Conservation (phyloP, 2,797 vertebrate species). For the Dryobates pubescens region DNA sequence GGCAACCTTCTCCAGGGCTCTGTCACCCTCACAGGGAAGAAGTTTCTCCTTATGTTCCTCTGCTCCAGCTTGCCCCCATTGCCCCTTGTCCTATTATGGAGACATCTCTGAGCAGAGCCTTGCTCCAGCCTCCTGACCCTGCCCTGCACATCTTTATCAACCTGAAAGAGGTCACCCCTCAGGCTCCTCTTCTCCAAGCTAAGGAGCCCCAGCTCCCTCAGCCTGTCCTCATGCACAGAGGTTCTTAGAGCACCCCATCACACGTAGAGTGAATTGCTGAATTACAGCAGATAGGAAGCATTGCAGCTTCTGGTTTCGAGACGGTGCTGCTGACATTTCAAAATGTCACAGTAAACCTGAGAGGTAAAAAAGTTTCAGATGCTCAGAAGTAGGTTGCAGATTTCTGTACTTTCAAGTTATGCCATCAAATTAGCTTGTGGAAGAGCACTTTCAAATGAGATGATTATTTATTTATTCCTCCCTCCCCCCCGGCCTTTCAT, state of each 20-base stretch:
- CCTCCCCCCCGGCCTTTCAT: neutral
- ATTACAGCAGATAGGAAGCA: neutral
- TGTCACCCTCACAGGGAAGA: too few relatives aligned
- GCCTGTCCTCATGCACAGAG: neutral
- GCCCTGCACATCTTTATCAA: too few relatives aligned
- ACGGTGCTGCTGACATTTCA: slow-evolving; percentile 31
- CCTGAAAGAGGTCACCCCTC: too few relatives aligned
- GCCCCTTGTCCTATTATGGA: too few relatives aligned
- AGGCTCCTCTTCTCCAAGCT: too few relatives aligned
- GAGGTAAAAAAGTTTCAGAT: slow-evolving; percentile 14
- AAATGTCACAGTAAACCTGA: slow-evolving; percentile 54
- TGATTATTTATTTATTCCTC: neutral
- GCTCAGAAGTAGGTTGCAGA: slow-evolving; percentile 44
- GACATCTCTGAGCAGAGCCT: too few relatives aligned
- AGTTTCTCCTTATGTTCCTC: too few relatives aligned
- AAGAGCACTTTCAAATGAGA: slow-evolving; percentile 21
- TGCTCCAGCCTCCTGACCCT: too few relatives aligned
- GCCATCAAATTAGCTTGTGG: neutral
- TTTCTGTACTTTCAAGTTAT: slow-evolving; percentile 18
- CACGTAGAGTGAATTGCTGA: neutral
- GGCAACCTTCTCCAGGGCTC: too few relatives aligned
- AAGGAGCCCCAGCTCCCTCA: too few relatives aligned
- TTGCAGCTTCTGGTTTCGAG: slow-evolving; percentile 31
- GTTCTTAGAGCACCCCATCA: neutral
- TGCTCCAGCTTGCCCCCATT: too few relatives aligned